Percentiles rank a stretch among this genome's conserved stretches.
phyloP scores from a whole-genome alignment of 2,797 vertebrate species.

The Myotis findleyi region DNA sequence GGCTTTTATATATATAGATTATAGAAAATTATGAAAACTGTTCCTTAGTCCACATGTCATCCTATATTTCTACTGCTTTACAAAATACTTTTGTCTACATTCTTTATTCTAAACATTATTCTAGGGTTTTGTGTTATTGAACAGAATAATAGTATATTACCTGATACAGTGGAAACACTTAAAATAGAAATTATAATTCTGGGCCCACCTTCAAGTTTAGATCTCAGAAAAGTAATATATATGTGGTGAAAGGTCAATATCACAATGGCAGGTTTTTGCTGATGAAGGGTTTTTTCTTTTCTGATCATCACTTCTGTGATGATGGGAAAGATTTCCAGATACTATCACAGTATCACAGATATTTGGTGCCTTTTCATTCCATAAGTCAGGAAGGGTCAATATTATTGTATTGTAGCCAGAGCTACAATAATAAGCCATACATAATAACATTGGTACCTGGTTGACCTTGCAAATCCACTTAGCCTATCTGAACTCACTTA shows the following conservation, averaged over 20 bases:
- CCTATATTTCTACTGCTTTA: not conserved
- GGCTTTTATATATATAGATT: not conserved
- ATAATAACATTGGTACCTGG: not conserved
- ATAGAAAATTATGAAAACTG: not conserved
- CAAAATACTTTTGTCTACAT: not conserved
- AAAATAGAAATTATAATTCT: not conserved
- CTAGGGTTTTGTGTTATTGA: not conserved
- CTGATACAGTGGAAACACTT: not conserved
- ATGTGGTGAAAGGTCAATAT: not conserved
- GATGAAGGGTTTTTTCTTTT: not conserved
- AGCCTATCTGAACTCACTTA: not conserved
- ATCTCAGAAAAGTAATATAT: not conserved
- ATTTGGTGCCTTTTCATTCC: not conserved
- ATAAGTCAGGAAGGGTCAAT: not conserved
- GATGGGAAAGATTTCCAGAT: not conserved
- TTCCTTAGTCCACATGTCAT: not conserved
- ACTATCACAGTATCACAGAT: not conserved
- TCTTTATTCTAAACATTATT: not conserved
- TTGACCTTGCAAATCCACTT: not conserved
- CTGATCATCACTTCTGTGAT: not conserved
- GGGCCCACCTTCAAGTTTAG: not conserved
- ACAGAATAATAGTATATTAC: not conserved
- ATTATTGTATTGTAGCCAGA: not conserved
- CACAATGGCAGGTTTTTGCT: not conserved
- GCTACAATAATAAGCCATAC: not conserved